Evolutionary conservation across 1,140 invertebrate species (phyloP).

Genomic region (Saxidomus purpurata): DNA sequence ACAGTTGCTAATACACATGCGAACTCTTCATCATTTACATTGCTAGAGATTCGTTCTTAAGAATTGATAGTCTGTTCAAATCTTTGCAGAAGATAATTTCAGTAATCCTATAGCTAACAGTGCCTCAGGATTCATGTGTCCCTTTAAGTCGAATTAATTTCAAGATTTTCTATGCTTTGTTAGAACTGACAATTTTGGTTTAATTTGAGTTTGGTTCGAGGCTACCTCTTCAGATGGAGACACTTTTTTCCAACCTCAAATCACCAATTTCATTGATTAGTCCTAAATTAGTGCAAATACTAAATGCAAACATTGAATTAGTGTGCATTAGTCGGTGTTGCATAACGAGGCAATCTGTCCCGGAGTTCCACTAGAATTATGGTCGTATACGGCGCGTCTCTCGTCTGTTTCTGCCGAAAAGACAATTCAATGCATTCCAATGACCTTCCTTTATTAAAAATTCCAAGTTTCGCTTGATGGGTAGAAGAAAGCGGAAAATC

Average conservation of each 20-base stretch:
- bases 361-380: constrained; percentile 34
- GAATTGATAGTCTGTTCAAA: constrained; percentile 1
- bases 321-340: constrained; percentile 51
- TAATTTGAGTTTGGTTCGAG: constrained; percentile 31
- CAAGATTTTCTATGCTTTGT: constrained; percentile 25
- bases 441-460: constrained; percentile 56
- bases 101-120: constrained; percentile 13
- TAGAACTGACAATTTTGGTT: constrained; percentile 29
- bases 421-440: constrained; percentile 63
- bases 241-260: constrained; percentile 46
- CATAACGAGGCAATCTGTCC: constrained; percentile 63
- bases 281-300: constrained; percentile 60
- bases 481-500: constrained; percentile 56
- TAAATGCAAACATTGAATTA: constrained; percentile 62
- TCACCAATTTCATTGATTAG: constrained; percentile 51
- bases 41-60: background rate
- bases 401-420: constrained; percentile 41
- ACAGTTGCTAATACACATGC: constrained; percentile 31
- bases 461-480: constrained; percentile 51
- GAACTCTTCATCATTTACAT: constrained; percentile 19
- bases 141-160: constrained; percentile 30
- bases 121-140: background rate
- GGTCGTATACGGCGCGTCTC: background rate
- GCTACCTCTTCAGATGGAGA: constrained; percentile 17
- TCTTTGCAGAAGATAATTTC: background rate